Evolutionary conservation across 2,113 vertebrate species (phyloP), one percentile per base, ranked within the genome.

Genomic region (Triplophysa dalaica): DNA sequence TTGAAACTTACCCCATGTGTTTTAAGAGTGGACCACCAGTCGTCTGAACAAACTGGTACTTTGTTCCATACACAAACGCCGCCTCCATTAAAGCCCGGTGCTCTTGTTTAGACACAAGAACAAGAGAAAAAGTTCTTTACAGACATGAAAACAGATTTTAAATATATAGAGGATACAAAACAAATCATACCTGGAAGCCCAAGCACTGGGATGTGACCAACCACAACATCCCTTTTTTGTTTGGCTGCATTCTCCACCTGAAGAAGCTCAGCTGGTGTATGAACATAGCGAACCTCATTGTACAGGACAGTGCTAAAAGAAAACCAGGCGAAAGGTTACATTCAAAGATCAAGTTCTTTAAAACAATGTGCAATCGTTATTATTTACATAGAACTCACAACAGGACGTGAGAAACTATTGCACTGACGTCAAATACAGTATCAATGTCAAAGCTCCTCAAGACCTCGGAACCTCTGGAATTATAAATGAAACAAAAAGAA

Each of bases 11-110:
- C 98, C 94, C 92, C 17, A 95, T 67, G 74, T 91, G 91, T 85
- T 93, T 93, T 81, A 98, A 80, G 62, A 99, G 85, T 0, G 87
- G 87, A 1, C 89, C 91, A 85, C 97, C 96, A 0, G 95, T 98
- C 14, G 95, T 97, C 85, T 98, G 91, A 76, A 96, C 94, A 89
- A 99, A 99, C 85, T 96, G 95, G 82, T 96, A 93, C 17, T 90
- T 90, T 64, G 93, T 92, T 43, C 96, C 96, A 8, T 98, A 97
- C 56, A 95, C 96, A 77, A 98, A 99, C 1, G 95, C 96, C 0
- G 94, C 93, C 91, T 98, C 98, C 97, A 99, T 98, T 82, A 98
- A 90, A 0, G 95, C 94, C 84, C 96, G 92, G 89, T 99, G 97
- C 84, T 97, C 98, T 99, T 1, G 79, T 70, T 41, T 60, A 14